Evolutionary conservation across 2,888 invertebrate species (phyloP).

Genomic region (Hemistola chrysoprasaria): DNA sequence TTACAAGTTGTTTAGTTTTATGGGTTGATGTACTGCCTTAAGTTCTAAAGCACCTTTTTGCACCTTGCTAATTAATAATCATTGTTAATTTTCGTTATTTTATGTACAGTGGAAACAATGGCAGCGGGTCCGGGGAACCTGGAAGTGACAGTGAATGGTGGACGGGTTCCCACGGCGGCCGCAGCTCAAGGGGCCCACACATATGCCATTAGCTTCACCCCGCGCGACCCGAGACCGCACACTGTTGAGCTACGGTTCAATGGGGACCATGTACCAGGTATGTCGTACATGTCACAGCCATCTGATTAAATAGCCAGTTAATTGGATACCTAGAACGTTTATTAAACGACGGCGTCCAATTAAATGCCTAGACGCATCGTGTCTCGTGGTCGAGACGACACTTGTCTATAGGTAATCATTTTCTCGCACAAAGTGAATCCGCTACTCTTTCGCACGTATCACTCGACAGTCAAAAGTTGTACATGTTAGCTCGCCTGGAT

Average conservation of each 20-base stretch:
- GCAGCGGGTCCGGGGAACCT: constrained; percentile 99
- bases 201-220: constrained; percentile 98
- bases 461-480: too few relatives aligned
- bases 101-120: constrained; percentile 93
- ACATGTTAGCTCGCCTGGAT: too few relatives aligned
- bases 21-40: too few relatives aligned
- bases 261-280: constrained; percentile 96
- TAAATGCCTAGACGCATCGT: too few relatives aligned
- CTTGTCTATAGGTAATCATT: too few relatives aligned
- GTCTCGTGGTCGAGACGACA: too few relatives aligned
- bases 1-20: too few relatives aligned
- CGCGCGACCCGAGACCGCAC: constrained; percentile 94
- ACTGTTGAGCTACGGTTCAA: constrained; percentile 98
- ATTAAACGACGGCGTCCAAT: too few relatives aligned
- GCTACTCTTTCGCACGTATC: too few relatives aligned
- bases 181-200: constrained; percentile 98
- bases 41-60: too few relatives aligned
- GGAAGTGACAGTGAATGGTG: constrained; percentile 99
- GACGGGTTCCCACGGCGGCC: constrained; percentile 97
- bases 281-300: constrained; percentile 21
- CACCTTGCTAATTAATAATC: not conserved
- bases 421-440: too few relatives aligned
- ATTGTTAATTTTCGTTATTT: not conserved
- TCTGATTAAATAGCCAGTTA: constrained; percentile 2
- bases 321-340: too few relatives aligned